A percentile compares a stretch with the other conserved stretches of the same genome.
These are phyloP conservation scores for Neomorphus geoffroyi DNA, from an alignment of 2,797 vertebrate genomes.

Conservation along the genomic window DNA sequence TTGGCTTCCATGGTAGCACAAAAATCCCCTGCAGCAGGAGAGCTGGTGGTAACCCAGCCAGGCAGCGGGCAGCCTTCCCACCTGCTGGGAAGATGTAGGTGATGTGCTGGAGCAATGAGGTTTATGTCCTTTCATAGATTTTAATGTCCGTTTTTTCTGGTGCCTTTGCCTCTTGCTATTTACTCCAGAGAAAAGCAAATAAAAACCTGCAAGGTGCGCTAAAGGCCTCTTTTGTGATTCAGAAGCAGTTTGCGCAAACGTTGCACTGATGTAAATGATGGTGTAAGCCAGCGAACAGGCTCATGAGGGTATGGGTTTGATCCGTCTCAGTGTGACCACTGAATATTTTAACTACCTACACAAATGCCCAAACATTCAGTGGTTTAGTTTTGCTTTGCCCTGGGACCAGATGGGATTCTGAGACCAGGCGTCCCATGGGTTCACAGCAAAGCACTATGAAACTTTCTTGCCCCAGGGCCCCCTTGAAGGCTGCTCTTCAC, in stretches of 20 bases:
- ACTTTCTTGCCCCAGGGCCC: neutral
- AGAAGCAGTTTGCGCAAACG: neutral
- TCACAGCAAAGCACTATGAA: neutral
- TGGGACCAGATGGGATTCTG: neutral
- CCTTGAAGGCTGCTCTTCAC: neutral
- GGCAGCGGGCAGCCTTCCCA: neutral
- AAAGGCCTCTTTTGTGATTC: neutral
- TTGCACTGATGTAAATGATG: neutral
- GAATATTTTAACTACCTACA: neutral
- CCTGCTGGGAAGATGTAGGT: neutral
- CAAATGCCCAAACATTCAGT: rapidly evolving
- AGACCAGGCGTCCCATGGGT: rapidly evolving
- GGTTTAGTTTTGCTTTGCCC: neutral
- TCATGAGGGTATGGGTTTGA: neutral
- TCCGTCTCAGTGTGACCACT: neutral
- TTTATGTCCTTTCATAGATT: neutral
- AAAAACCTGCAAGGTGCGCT: neutral
- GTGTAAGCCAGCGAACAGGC: neutral
- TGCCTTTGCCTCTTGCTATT: neutral
- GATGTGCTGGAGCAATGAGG: neutral
- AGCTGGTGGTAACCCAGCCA: neutral
- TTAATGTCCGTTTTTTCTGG: neutral
- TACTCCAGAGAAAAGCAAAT: neutral
- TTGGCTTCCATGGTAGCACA: neutral
- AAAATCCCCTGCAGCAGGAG: neutral